These are phyloP conservation scores for Gadopsis bispinosus DNA, from an alignment of 2,797 vertebrate species.

Conservation along the genomic window DNA sequence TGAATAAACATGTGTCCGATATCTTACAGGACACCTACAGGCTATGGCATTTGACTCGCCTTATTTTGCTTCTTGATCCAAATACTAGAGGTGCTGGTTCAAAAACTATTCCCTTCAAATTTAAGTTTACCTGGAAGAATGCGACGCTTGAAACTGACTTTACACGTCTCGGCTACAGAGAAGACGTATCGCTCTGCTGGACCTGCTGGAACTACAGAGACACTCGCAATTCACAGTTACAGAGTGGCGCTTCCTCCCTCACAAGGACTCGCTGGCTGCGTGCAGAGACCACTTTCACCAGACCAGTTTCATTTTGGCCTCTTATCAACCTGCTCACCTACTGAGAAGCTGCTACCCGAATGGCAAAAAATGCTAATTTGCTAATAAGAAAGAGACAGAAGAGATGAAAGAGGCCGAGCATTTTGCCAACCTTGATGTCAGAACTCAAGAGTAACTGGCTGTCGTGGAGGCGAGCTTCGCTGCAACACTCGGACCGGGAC, in stretches of 20 bases:
- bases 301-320: not conserved
- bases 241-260: not conserved
- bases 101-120: not conserved
- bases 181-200: not conserved
- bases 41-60: no score
- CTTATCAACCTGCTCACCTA: not conserved
- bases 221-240: not conserved
- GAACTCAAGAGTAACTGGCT: no score
- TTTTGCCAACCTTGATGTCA: no score
- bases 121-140: no score
- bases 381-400: not conserved
- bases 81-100: not conserved
- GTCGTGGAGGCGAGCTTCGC: not conserved
- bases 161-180: not conserved
- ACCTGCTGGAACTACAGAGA: not conserved
- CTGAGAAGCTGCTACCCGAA: not conserved
- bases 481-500: not conserved
- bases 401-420: not conserved
- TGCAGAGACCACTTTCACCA: not conserved
- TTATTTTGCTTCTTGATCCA: not conserved
- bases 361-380: not conserved
- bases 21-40: not conserved
- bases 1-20: not conserved
- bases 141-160: no score
- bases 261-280: not conserved